Evolutionary conservation across 2,797 vertebrate species (phyloP).

Genomic region (Tiaroga cobitis): DNA sequence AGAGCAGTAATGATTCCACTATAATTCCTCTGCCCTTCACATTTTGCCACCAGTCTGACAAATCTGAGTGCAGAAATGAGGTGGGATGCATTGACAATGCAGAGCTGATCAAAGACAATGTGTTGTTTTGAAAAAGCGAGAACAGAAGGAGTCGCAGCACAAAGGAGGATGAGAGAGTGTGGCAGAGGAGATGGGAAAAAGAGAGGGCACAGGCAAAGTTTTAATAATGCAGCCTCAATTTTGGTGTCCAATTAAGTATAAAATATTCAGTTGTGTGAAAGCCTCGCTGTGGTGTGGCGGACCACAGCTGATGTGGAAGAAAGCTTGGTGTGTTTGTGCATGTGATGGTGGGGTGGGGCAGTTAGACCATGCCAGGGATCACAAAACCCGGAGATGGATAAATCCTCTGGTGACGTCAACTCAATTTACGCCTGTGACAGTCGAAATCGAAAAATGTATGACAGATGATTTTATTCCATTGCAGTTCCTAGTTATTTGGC

Average conservation of each 20-base stretch:
- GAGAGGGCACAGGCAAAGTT: conserved; percentile 35
- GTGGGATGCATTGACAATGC: conserved; percentile 35
- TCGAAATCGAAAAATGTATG: background rate
- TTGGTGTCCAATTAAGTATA: conserved; percentile 59
- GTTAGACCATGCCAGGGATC: conserved; percentile 37
- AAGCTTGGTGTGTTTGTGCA: conserved; percentile 14
- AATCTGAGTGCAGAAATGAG: conserved; percentile 27
- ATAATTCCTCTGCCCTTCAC: conserved; percentile 43
- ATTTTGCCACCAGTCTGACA: conserved; percentile 38
- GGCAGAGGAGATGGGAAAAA: conserved; percentile 25
- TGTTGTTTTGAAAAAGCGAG: conserved; percentile 57
- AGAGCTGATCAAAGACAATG: conserved; percentile 62
- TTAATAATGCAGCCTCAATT: conserved; percentile 62
- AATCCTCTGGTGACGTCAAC: conserved; percentile 32
- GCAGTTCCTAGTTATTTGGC: conserved; percentile 24
- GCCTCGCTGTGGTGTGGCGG: background rate
- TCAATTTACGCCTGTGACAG: conserved; percentile 41
- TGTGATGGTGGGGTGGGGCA: too few relatives aligned
- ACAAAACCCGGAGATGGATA: conserved; percentile 7
- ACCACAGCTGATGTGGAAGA: background rate
- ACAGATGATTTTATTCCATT: conserved; percentile 44
- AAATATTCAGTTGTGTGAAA: conserved; percentile 60
- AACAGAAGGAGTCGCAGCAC: conserved; percentile 53
- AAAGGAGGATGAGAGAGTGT: conserved; percentile 50
- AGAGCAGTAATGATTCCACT: conserved; percentile 45